Evolutionary conservation across 2,797 vertebrate genomes (phyloP).

Genomic region (Sternotherus odoratus): DNA sequence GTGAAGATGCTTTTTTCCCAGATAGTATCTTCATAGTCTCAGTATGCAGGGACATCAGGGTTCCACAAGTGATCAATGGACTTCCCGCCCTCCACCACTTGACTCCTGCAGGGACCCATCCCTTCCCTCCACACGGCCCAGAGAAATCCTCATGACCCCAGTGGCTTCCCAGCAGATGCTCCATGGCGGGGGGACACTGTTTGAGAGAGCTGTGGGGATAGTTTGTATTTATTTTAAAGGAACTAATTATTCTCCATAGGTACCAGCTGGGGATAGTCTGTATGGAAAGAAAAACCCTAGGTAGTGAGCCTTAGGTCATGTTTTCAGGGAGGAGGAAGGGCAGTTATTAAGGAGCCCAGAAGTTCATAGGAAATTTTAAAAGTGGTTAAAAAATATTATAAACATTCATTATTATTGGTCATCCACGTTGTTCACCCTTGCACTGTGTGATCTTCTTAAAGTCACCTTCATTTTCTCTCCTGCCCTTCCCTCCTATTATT

Average conservation of each 20-base stretch:
- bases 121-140: not conserved
- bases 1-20: not conserved
- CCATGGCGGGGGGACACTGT: accelerated
- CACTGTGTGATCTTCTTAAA: not conserved
- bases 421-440: not conserved
- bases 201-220: not conserved
- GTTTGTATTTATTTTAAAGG: not conserved
- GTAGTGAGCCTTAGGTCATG: not conserved
- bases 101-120: not conserved
- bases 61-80: not conserved
- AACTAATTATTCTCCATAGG: not conserved
- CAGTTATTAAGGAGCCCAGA: not conserved
- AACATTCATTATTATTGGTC: not conserved
- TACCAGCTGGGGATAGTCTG: not conserved
- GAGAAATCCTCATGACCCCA: not conserved
- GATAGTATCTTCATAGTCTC: not conserved
- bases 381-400: not conserved
- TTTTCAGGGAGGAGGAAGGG: not conserved
- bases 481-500: not conserved
- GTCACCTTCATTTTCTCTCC: not conserved
- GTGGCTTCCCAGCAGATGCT: not conserved
- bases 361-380: not conserved
- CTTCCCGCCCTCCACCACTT: not conserved
- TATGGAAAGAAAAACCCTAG: not conserved
- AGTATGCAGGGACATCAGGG: not conserved